Base-by-base conservation (phyloP, 2,113 vertebrate genomes). In the Myotis yumanensis region DNA sequence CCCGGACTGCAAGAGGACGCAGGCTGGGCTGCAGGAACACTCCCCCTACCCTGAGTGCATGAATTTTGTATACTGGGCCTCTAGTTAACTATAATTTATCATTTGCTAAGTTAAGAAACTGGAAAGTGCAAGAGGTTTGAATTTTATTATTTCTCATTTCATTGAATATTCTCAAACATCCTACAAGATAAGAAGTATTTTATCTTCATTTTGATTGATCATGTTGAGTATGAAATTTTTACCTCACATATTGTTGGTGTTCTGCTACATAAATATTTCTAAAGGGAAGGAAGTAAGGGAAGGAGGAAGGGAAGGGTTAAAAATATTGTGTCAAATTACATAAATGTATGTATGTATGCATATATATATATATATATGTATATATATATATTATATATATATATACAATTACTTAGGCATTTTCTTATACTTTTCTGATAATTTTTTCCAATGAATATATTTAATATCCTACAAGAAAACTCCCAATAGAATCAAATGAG, bases 31-130 rank as follows among this genome's bases (percentile, higher is more conserved):
- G 23, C 11, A 23, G 59, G 59, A 62, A 43, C 43, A 43, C 43
- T 4, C 23, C 59, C 10, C 1, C 23, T 46, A 4, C 59, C 22
- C 57, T 4, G 5, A 25, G 10, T 59, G 57, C 11, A 62, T 11
- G 25, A 28, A 62, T 62, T 62, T 28, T 62, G 23, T 62, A 25
- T 23, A 62, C 59, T 1, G 1, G 23, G 59, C 23, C 25, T 62
- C 59, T 28, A 62, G 59, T 69, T 86, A 8, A 51, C 15, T 86
- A 72, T 51, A 15, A 76, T 66, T 86, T 83, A 75, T 92, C 3
- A 89, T 37, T 96, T 71, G 52, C 5, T 73, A 93, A 86, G 25
- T 48, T 75, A 95, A 88, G 30, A 91, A 95, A 54, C 68, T 37
- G 28, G 81, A 92, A 89, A 94, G 30, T 48, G 11, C 17, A 83